Evolutionary conservation across 2,888 invertebrate species (phyloP), one percentile per base, ranked within the genome.

Genomic region (Eurytoma californica): DNA sequence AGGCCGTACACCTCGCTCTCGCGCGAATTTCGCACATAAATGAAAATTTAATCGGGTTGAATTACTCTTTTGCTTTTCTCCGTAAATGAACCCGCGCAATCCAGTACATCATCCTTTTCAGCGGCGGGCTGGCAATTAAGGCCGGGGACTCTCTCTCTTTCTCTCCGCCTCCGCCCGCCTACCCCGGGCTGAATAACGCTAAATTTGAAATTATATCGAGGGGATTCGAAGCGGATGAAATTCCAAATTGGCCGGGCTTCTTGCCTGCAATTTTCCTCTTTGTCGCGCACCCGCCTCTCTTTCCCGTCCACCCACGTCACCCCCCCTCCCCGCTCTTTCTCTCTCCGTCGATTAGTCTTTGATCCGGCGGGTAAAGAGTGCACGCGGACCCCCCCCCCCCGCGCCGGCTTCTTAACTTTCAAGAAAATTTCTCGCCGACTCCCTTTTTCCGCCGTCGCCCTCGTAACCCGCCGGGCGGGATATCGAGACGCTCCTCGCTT

Each of bases 221-320:
- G 5, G 12, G 24, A 24, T 24, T 14, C 2, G 28, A 28, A 60
- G 20, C 28, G 20, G 20, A 5, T 16, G 16, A 49, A 49, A 13
- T 24, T 18, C 5, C n/a, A 49, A 66, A 49, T 66, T 20, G 49
- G 18, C 47, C 9, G 16, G 20, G n/a, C 20, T 49, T 49, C 51
- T 66, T 20, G 20, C 13, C 18, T 49, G 65, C 24, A 73, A 73
- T 73, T 73, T 65, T 65, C 72, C 53, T 55, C 63, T 72, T 53
- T 72, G 72, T 55, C 61, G 58, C 67, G 2, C 24, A 13, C 7
- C 66, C n/a, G 13, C 5, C 39, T 24, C 20, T 24, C 58, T 20
- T 18, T 58, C n/a, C 2, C 51, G 51, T 7, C 51, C 51, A 2
- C 12, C 51, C 16, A 9, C 14, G n/a, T 30, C 39, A 12, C 20